Percentiles rank a stretch among this genome's conserved stretches.
Evolutionary conservation across 2,113 vertebrate species (phyloP).

Genomic region (Cochlearius cochlearius): DNA sequence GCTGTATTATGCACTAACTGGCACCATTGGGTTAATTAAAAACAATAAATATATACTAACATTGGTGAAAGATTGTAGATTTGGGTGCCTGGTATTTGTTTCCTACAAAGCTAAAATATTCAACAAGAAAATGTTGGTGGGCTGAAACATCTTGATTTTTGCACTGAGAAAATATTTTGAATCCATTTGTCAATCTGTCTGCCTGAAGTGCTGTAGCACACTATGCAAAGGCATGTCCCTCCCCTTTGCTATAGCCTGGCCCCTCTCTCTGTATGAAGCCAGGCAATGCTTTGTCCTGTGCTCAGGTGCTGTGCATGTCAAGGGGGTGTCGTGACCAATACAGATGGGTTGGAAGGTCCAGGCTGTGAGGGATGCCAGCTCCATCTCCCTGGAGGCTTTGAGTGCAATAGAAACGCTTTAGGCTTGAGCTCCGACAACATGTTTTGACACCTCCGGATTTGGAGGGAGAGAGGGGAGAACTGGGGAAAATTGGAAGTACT

Average conservation of each 20-base stretch:
- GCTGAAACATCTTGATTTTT: background rate
- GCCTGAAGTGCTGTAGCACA: background rate
- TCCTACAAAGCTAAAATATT: background rate
- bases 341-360: background rate
- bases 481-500: background rate
- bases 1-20: background rate
- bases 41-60: background rate
- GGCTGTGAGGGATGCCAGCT: background rate
- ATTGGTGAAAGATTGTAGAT: background rate
- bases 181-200: background rate
- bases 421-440: background rate
- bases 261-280: background rate
- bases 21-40: background rate
- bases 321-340: rapidly evolving
- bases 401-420: background rate
- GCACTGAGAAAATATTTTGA: background rate
- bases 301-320: background rate
- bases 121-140: background rate
- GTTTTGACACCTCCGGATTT: background rate
- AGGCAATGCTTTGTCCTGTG: background rate
- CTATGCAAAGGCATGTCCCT: background rate
- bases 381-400: background rate
- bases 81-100: background rate
- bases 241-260: rapidly evolving
- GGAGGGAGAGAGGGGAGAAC: background rate